phyloP scores from a whole-genome alignment of 2,113 vertebrate species.

The Agapornis roseicollis region DNA sequence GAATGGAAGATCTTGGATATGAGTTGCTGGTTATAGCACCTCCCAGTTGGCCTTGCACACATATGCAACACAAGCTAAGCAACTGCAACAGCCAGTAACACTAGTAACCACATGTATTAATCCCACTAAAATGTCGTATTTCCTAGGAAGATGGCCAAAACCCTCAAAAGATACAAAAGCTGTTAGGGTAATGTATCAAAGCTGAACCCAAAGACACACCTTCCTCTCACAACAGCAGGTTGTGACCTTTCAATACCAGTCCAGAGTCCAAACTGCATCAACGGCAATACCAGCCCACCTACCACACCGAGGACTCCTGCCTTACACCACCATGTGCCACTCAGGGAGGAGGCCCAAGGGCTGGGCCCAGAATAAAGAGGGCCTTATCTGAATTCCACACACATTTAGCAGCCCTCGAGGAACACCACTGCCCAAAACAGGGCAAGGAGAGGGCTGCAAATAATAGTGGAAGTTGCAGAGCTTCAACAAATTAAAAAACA shows the following conservation, averaged over 20 bases:
- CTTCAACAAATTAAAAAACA: fast-evolving
- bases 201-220: not conserved
- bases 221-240: not conserved
- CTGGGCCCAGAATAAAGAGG: fast-evolving
- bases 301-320: not conserved
- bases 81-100: not conserved
- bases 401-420: not conserved
- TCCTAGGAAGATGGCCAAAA: not conserved
- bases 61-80: not conserved
- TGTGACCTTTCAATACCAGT: not conserved
- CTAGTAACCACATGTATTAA: not conserved
- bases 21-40: fast-evolving
- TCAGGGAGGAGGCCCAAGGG: not conserved
- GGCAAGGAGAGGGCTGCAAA: not conserved
- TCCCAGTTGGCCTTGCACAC: not conserved
- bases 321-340: not conserved
- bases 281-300: not conserved
- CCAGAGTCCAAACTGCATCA: not conserved
- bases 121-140: not conserved
- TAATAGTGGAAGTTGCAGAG: fast-evolving
- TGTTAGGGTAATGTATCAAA: not conserved
- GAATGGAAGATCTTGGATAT: not conserved
- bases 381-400: not conserved
- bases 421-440: not conserved
- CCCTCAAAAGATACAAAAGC: not conserved